These are phyloP conservation scores for Micromys minutus DNA, from an alignment of 2,113 vertebrate genomes.

Conservation along the genomic window DNA sequence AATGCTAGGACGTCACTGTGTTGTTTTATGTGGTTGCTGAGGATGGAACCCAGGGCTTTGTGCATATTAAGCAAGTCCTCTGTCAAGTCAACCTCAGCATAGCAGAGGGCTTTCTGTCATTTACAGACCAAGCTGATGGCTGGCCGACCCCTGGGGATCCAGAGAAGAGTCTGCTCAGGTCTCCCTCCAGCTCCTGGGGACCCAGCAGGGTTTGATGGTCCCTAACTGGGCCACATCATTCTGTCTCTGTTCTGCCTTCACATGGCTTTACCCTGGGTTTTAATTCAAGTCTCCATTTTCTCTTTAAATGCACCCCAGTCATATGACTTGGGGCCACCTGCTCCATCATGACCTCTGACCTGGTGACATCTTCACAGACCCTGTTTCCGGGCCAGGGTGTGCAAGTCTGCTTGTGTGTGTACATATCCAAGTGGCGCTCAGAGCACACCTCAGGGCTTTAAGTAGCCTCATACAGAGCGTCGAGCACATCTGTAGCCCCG, in stretches of 20 bases:
- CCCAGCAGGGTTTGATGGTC: not conserved
- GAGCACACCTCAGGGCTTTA: too few species aligned
- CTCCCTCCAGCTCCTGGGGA: fast-evolving
- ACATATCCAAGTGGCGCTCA: too few species aligned
- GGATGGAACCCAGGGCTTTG: not conserved
- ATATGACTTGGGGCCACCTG: not conserved
- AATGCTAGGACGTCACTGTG: too few species aligned
- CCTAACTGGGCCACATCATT: fast-evolving
- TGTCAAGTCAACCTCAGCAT: not conserved
- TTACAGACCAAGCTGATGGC: not conserved
- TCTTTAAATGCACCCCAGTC: not conserved
- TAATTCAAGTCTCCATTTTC: not conserved
- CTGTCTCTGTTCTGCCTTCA: not conserved
- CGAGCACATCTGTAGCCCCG: not conserved
- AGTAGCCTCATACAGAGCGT: too few species aligned
- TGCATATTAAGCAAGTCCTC: not conserved
- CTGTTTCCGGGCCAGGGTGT: not conserved
- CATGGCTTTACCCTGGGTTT: fast-evolving
- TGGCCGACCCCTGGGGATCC: not conserved
- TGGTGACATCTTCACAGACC: not conserved
- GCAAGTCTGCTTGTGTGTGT: not conserved
- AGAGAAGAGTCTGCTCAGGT: not conserved
- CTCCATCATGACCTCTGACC: not conserved
- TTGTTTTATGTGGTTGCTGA: not conserved
- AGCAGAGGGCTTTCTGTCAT: not conserved